Base-by-base conservation (phyloP, 2,888 invertebrate species). In the Julus scanicus region DNA sequence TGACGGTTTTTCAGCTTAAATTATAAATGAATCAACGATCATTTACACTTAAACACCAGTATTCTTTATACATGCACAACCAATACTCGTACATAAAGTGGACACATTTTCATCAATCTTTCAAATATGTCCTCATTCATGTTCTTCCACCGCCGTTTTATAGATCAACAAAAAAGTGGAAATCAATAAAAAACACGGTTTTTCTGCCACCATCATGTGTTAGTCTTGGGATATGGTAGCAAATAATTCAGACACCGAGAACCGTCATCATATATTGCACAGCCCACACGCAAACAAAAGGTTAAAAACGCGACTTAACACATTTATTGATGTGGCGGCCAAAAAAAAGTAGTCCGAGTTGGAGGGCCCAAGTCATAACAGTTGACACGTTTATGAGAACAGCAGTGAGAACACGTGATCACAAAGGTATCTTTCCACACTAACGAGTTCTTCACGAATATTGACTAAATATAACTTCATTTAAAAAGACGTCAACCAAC, bases 81-180 rank as follows among this genome's bases (percentile, higher is more conserved):
- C 37, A 37, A 80, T 37, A 37, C 29, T 80, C 80, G 29, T 37
- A 37, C 44, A 44, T 44, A 44, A 5, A 44, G 13, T 80, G 37
- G 80, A 37, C 80, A 80, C 80, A 37, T 71, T 71, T 71, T 71
- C 71, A 71, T 71, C 80, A 37, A 80, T 80, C 37, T 37, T 80
- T 80, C 71, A 71, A 37, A 37, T 37, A 80, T 0, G 13, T 80
- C 80, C 29, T 80, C 15, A 37, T 80, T 37, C 29, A 71, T 20
- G 71, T 71, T 29, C 71, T 29, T 29, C 4, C 71, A 71, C 4
- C 71, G 29, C 2, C 71, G 29, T 71, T 71, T 6, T 71, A 80
- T 80, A 80, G 80, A 80, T 37, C 37, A 80, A 80, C 37, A 80
- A 80, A 71, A 71, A 37, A 37, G 13, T 17, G 57, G 17, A 80